A percentile compares a stretch with the other conserved stretches of the same genome.
phyloP scores from a whole-genome alignment of 2,888 invertebrate species.

The Synergus itoensis region DNA sequence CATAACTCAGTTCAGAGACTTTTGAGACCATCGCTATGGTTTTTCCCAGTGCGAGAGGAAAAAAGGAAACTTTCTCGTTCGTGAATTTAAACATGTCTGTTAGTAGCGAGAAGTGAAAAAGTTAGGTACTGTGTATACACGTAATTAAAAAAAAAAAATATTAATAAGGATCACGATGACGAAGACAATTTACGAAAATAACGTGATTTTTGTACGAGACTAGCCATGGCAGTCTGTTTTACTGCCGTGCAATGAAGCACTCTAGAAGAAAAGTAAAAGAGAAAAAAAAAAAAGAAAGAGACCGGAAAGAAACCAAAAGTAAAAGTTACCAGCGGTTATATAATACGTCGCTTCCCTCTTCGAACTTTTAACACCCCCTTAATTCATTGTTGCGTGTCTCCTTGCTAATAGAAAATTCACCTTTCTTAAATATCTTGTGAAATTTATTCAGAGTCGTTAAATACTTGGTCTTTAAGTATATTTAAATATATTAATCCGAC shows the following conservation, averaged over 20 bases:
- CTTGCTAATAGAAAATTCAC: conserved; percentile 51
- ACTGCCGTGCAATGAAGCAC: conserved; percentile 34
- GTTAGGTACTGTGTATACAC: conserved; percentile 29
- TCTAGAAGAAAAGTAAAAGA: conserved; percentile 49
- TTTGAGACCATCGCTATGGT: conserved; percentile 1
- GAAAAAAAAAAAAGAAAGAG: conserved; percentile 42
- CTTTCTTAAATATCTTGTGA: background rate
- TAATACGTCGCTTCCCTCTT: conserved; percentile 55
- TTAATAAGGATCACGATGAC: conserved; percentile 37
- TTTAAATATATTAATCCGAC: too few relatives aligned
- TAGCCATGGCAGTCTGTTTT: conserved; percentile 38
- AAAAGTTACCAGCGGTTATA: conserved; percentile 47
- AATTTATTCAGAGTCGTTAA: conserved; percentile 18
- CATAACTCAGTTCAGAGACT: background rate
- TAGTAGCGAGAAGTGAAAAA: conserved; percentile 30
- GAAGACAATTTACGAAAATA: conserved; percentile 41
- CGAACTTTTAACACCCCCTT: conserved; percentile 50
- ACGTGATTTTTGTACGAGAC: conserved; percentile 43
- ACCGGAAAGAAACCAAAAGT: conserved; percentile 44
- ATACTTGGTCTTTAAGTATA: background rate
- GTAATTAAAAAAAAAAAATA: conserved; percentile 19
- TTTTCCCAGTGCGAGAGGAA: conserved; percentile 15
- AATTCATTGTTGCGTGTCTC: conserved; percentile 72
- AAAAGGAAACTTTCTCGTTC: conserved; percentile 12
- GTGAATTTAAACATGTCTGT: conserved; percentile 36